These are phyloP conservation scores for Netelia virgata DNA, from an alignment of 2,888 invertebrate genomes.

Conservation along the genomic window DNA sequence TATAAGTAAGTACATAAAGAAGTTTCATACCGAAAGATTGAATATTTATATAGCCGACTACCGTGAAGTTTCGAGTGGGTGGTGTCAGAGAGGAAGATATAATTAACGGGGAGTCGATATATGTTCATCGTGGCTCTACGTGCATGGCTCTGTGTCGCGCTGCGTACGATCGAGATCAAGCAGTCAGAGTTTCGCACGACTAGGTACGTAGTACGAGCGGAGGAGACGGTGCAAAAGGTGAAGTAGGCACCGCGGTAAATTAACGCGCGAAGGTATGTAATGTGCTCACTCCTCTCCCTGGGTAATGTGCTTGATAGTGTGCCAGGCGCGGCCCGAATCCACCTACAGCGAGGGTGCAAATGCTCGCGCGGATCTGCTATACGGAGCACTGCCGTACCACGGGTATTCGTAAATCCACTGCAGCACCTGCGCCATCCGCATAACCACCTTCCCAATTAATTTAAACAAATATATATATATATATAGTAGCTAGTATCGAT, in stretches of 20 bases:
- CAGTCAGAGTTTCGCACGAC: constrained; percentile 9
- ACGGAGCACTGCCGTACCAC: constrained; percentile 17
- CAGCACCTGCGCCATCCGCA: constrained; percentile 57
- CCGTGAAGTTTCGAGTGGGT: background rate
- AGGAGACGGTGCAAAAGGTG: constrained; percentile 14
- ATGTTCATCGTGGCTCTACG: background rate
- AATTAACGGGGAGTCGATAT: background rate
- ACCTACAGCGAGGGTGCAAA: constrained; percentile 34
- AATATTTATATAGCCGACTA: background rate
- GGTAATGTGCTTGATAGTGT: constrained; percentile 38
- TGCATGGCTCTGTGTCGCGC: background rate
- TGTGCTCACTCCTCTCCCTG: constrained; percentile 9
- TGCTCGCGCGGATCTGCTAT: constrained; percentile 30
- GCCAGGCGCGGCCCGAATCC: constrained; percentile 19
- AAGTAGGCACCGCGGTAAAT: constrained; percentile 22
- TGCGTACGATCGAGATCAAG: constrained; percentile 13
- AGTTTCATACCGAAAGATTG: background rate
- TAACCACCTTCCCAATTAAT: constrained; percentile 53
- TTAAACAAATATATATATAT: background rate
- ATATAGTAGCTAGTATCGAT: background rate
- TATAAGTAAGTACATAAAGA: background rate
- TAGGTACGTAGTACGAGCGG: background rate
- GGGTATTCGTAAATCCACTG: constrained; percentile 56
- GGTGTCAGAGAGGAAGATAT: background rate
- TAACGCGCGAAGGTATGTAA: constrained; percentile 8